Percentiles rank a stretch among this genome's conserved stretches.
These are phyloP conservation scores for Lasioglossum calceatum DNA, from an alignment of 2,888 invertebrate genomes.

Conservation along the genomic window DNA sequence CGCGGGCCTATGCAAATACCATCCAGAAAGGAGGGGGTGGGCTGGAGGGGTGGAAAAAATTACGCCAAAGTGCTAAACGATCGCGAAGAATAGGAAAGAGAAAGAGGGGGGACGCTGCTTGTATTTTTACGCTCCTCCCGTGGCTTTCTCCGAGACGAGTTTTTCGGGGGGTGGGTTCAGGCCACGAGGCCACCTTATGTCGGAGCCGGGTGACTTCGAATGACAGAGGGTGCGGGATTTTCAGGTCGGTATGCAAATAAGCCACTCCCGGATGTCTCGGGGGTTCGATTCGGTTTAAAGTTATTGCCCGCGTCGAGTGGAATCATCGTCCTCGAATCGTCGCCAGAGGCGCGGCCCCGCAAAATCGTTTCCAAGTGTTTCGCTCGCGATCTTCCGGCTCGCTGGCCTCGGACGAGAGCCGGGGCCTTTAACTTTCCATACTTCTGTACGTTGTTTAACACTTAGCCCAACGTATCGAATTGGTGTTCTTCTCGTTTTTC, in stretches of 20 bases:
- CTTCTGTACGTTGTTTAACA: not conserved
- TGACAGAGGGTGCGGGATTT: constrained; percentile 79
- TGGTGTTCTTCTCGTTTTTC: too few species aligned
- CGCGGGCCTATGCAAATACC: constrained; percentile 81
- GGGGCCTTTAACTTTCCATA: not conserved
- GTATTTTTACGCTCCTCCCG: constrained; percentile 58
- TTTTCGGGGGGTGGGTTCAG: not conserved
- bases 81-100: constrained; percentile 72
- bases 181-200: constrained; percentile 81
- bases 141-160: constrained; percentile 8
- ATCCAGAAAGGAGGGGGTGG: constrained; percentile 3
- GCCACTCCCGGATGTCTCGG: constrained; percentile 83
- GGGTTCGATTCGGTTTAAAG: constrained; percentile 83
- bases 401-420: not conserved
- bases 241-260: constrained; percentile 82
- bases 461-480: too few species aligned
- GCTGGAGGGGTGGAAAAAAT: constrained; percentile 77
- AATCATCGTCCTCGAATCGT: constrained; percentile 77
- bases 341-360: constrained; percentile 60
- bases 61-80: constrained; percentile 84
- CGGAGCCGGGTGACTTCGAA: constrained; percentile 82
- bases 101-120: constrained; percentile 57
- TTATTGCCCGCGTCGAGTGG: constrained; percentile 80
- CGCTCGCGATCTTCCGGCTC: constrained; percentile 33
- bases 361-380: constrained; percentile 12